Percentiles rank a stretch among this genome's conserved stretches.
These are phyloP conservation scores for Heteronetta atricapilla DNA, from an alignment of 2,113 vertebrate genomes.

Conservation along the genomic window DNA sequence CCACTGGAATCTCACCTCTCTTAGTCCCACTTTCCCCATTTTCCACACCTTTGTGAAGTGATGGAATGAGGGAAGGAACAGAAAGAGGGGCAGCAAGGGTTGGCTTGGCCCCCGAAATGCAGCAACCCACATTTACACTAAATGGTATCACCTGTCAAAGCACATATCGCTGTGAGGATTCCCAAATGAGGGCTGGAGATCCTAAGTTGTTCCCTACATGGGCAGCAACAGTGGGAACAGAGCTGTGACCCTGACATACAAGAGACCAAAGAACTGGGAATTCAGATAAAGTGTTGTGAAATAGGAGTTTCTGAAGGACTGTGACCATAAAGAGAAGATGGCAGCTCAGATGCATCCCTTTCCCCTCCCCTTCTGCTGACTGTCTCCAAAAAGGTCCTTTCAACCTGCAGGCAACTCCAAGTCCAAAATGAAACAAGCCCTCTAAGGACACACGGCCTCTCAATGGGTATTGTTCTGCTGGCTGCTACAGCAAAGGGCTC, in stretches of 20 bases:
- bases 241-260: background rate
- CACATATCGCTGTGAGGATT: background rate
- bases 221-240: background rate
- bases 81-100: background rate
- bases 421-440: background rate
- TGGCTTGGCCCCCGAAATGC: background rate
- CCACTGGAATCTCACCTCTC: accelerated
- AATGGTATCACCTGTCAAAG: no score
- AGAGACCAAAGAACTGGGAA: background rate
- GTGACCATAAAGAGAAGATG: background rate
- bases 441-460: background rate
- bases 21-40: background rate
- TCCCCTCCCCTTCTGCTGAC: background rate
- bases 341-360: background rate
- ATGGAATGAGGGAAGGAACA: background rate
- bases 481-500: background rate
- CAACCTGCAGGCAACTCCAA: background rate
- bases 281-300: background rate
- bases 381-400: background rate
- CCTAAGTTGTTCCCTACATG: background rate
- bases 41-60: background rate
- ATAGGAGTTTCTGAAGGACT: background rate
- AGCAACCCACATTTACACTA: background rate
- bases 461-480: background rate
- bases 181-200: background rate